phyloP scores from a whole-genome alignment of 1,140 invertebrate genomes.

The Drosophila ananassae region DNA sequence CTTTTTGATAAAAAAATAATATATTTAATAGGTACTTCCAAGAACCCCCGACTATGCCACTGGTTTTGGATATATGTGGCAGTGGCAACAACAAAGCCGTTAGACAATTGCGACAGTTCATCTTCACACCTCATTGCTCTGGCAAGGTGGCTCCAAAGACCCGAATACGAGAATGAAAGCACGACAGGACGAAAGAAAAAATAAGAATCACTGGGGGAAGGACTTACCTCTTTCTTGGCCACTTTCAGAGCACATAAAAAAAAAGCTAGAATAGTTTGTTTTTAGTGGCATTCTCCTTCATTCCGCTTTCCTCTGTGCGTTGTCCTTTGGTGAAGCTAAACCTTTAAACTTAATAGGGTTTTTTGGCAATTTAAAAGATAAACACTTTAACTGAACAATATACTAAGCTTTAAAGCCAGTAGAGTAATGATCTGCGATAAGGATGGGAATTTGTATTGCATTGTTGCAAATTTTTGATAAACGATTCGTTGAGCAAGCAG shows the following conservation, averaged over 20 bases:
- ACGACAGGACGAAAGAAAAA: background rate
- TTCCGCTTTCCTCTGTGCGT: conserved; percentile 21
- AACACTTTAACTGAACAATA: background rate
- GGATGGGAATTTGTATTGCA: background rate
- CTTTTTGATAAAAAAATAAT: no score
- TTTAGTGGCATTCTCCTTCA: conserved; percentile 43
- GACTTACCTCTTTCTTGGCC: conserved; percentile 50
- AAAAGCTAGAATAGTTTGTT: conserved; percentile 42
- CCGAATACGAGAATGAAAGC: conserved; percentile 30
- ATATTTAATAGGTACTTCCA: no score
- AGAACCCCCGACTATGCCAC: background rate
- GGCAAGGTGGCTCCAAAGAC: conserved; percentile 60
- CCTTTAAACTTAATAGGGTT: conserved; percentile 15
- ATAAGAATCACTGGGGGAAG: conserved; percentile 18
- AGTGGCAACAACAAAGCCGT: conserved; percentile 61
- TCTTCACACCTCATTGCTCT: conserved; percentile 77
- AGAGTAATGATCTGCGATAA: background rate
- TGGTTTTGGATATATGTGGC: conserved; percentile 29
- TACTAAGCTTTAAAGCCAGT: background rate
- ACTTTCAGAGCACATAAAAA: conserved; percentile 45
- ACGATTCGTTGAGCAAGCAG: background rate
- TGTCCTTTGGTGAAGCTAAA: conserved; percentile 15
- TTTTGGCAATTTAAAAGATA: conserved; percentile 33
- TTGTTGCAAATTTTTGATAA: background rate
- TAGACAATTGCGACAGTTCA: conserved; percentile 79